A percentile compares a stretch with the other conserved stretches of the same genome.
These are phyloP conservation scores for Sminthurinus aureus DNA, from an alignment of 2,888 invertebrate species.

Conservation along the genomic window DNA sequence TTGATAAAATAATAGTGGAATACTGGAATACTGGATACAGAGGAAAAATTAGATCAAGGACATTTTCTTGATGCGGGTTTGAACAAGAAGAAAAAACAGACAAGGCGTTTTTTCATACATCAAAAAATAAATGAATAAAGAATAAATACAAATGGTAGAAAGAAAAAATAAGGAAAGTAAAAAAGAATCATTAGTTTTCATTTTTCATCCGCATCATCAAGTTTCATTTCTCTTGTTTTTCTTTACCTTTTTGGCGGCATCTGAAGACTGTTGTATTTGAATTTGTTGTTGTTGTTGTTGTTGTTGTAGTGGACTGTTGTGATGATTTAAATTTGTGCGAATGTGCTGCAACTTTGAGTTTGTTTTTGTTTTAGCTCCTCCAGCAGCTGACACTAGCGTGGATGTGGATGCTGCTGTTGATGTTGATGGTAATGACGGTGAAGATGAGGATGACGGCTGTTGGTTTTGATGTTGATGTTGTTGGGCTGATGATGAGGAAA, in stretches of 20 bases:
- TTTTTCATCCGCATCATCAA: neutral
- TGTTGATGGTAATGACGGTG: constrained; percentile 11
- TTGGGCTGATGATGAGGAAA: constrained; percentile 42
- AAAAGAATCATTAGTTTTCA: neutral
- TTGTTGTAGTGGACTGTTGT: constrained; percentile 10
- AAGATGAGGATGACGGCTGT: constrained; percentile 7
- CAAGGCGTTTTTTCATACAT: too few relatives aligned
- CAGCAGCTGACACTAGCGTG: neutral
- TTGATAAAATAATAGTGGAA: too few relatives aligned
- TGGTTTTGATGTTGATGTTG: neutral
- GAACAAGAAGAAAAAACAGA: too few relatives aligned
- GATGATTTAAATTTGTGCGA: constrained; percentile 37
- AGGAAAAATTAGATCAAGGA: too few relatives aligned
- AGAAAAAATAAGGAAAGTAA: neutral
- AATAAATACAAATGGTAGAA: neutral
- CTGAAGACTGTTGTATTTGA: constrained; percentile 13
- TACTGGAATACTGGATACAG: too few relatives aligned
- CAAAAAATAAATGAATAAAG: neutral
- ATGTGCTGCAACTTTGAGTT: constrained; percentile 1
- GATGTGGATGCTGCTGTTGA: neutral
- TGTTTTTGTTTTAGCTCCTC: constrained; percentile 6
- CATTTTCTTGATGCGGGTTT: too few relatives aligned
- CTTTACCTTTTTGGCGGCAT: constrained; percentile 42
- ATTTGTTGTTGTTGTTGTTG: neutral
- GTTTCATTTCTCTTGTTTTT: neutral